These are phyloP conservation scores for Drosophila koepferae DNA, from an alignment of 2,888 invertebrate species.

Conservation along the genomic window DNA sequence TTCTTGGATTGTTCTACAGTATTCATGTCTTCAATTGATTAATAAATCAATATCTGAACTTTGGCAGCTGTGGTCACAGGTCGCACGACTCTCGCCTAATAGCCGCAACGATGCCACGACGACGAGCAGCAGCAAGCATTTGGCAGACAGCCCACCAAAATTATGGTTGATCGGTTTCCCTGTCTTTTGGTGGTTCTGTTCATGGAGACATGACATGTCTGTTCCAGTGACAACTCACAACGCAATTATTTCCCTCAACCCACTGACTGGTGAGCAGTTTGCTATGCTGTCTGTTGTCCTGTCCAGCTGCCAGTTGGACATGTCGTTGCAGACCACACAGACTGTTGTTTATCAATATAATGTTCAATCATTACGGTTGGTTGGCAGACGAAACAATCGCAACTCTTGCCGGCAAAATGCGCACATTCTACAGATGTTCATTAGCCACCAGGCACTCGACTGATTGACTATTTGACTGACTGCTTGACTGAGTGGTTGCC, in stretches of 20 bases:
- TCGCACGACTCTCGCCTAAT: slow-evolving; percentile 23
- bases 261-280: slow-evolving; percentile 17
- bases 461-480: slow-evolving; percentile 16
- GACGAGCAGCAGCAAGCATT: slow-evolving; percentile 2
- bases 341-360: slow-evolving; percentile 58
- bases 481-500: slow-evolving; percentile 3
- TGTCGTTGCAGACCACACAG: slow-evolving; percentile 32
- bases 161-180: slow-evolving; percentile 28
- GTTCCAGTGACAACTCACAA: slow-evolving; percentile 62
- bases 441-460: slow-evolving; percentile 39
- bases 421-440: slow-evolving; percentile 58
- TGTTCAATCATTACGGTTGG: slow-evolving; percentile 76
- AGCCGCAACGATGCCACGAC: slow-evolving; percentile 12
- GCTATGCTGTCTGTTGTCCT: slow-evolving; percentile 23
- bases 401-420: slow-evolving; percentile 20
- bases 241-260: slow-evolving; percentile 53
- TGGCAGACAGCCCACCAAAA: slow-evolving; percentile 20
- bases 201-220: slow-evolving; percentile 41
- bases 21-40: slow-evolving; percentile 63
- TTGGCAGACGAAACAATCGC: slow-evolving; percentile 60
- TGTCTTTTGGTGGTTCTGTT: neutral
- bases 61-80: slow-evolving; percentile 49
- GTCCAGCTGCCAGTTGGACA: slow-evolving; percentile 56
- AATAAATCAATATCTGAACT: slow-evolving; percentile 74
- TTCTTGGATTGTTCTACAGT: slow-evolving; percentile 43